phyloP scores from a whole-genome alignment of 1,140 invertebrate species.

The Aphelinus certus region DNA sequence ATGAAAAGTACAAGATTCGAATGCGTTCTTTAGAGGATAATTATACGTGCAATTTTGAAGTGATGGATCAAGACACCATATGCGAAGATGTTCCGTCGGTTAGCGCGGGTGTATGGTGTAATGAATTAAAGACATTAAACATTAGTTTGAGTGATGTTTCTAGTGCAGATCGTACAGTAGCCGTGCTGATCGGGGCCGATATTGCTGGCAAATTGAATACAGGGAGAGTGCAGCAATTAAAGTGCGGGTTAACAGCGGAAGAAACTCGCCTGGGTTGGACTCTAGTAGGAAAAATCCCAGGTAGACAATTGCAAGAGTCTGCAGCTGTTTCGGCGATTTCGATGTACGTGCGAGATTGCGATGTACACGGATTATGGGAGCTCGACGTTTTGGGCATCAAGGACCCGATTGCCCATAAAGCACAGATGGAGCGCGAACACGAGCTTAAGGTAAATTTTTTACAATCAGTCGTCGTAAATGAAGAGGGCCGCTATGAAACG shows the following conservation, averaged over 20 bases:
- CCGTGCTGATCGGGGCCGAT: slow-evolving; percentile 50
- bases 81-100: slow-evolving; percentile 29
- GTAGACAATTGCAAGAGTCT: slow-evolving; percentile 30
- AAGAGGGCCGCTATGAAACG: slow-evolving; percentile 52
- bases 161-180: slow-evolving; percentile 33
- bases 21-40: slow-evolving; percentile 9
- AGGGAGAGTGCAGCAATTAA: slow-evolving; percentile 36
- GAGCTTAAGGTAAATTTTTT: slow-evolving; percentile 42
- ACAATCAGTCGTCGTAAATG: slow-evolving; percentile 46
- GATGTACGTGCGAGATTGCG: not conserved
- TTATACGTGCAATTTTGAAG: slow-evolving; percentile 37
- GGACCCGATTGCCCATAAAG: not conserved
- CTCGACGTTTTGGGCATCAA: slow-evolving; percentile 12
- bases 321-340: slow-evolving; percentile 27
- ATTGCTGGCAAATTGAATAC: slow-evolving; percentile 53
- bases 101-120: not conserved
- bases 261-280: slow-evolving; percentile 49
- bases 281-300: slow-evolving; percentile 36
- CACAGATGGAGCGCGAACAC: slow-evolving; percentile 37
- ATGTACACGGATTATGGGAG: not conserved
- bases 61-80: slow-evolving; percentile 36
- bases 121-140: slow-evolving; percentile 21
- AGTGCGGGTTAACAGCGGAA: slow-evolving; percentile 42
- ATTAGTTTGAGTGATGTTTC: slow-evolving; percentile 41
- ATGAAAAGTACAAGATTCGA: slow-evolving; percentile 28